Evolutionary conservation across 1,140 invertebrate species (phyloP).

Genomic region (Phocides pigmalion): DNA sequence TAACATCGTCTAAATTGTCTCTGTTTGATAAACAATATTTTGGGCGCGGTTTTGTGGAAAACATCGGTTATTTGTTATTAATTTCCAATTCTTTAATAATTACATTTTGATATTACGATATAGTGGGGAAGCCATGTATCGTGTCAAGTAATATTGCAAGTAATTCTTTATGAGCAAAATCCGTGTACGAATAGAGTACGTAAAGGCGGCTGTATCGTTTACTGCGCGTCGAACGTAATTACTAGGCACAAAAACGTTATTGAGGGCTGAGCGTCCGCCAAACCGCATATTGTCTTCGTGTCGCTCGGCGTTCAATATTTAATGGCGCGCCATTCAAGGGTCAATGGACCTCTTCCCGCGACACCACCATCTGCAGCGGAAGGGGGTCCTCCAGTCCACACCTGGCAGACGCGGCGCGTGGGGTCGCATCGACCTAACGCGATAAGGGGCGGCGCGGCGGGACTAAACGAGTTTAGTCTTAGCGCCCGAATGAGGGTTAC

Average conservation of each 20-base stretch:
- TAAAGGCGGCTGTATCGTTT: constrained; percentile 1
- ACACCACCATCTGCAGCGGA: constrained; percentile 63
- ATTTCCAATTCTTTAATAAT: too few relatives aligned
- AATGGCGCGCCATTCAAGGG: constrained; percentile 42
- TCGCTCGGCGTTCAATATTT: constrained; percentile 33
- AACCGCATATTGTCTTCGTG: constrained; percentile 35
- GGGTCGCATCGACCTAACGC: constrained; percentile 54
- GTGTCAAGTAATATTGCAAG: neutral
- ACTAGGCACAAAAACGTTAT: constrained; percentile 30
- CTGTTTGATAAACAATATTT: too few relatives aligned
- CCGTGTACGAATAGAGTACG: neutral
- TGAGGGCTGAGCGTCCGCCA: constrained; percentile 26
- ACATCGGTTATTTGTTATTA: too few relatives aligned
- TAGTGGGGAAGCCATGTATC: too few relatives aligned
- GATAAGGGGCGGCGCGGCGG: constrained; percentile 45
- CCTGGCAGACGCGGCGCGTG: constrained; percentile 67
- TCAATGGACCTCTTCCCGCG: constrained; percentile 47
- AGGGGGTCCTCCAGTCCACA: constrained; percentile 53
- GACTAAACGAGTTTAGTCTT: constrained; percentile 51
- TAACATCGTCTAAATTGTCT: too few relatives aligned
- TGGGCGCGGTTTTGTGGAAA: too few relatives aligned
- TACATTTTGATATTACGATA: too few relatives aligned
- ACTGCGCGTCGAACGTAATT: constrained; percentile 21
- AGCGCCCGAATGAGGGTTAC: constrained; percentile 50
- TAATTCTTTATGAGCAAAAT: neutral